These are phyloP conservation scores for Carcharodon carcharias DNA, from an alignment of 2,797 vertebrate genomes.

Conservation along the genomic window DNA sequence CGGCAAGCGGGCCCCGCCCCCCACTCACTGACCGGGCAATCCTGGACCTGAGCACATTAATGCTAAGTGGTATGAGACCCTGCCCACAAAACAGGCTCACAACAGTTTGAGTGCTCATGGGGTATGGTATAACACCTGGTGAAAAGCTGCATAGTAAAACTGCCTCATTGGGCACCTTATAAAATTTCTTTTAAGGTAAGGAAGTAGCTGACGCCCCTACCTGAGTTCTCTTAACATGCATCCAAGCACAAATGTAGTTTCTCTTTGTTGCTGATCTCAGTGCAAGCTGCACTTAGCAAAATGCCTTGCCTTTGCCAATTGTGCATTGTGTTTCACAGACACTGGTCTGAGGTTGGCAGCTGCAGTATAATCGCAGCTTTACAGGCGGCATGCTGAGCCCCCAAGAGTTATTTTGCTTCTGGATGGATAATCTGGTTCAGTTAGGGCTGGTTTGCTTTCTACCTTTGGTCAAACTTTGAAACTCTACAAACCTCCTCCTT, in stretches of 20 bases:
- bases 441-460: not conserved
- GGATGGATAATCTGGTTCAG: not conserved
- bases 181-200: not conserved
- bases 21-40: too few species aligned
- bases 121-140: not conserved
- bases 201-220: not conserved
- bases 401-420: not conserved
- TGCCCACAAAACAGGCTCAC: not conserved
- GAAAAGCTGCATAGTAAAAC: not conserved
- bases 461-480: too few species aligned
- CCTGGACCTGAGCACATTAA: not conserved
- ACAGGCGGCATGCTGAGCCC: not conserved
- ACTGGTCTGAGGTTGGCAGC: not conserved
- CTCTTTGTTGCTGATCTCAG: not conserved
- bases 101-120: not conserved
- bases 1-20: too few species aligned
- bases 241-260: not conserved
- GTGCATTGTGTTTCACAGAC: not conserved
- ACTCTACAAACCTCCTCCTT: too few species aligned
- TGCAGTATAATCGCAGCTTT: not conserved
- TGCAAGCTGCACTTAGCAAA: not conserved
- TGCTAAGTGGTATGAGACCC: not conserved
- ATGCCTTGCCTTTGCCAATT: not conserved
- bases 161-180: not conserved
- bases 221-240: not conserved